phyloP scores from a whole-genome alignment of 2,113 vertebrate species.

The Xyrauchen texanus region DNA sequence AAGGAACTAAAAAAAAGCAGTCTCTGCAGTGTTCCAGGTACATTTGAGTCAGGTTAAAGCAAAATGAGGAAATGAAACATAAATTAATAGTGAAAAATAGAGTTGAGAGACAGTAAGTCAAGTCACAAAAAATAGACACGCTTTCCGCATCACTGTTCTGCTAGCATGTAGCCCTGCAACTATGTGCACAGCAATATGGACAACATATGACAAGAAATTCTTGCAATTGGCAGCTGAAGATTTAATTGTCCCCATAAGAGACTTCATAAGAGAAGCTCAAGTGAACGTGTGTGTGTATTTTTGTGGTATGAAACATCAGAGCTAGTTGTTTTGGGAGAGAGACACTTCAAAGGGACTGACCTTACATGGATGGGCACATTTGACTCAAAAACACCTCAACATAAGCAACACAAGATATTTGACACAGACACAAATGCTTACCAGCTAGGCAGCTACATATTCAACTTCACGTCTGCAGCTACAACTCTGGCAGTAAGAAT shows the following conservation, averaged over 20 bases:
- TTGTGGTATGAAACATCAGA: constrained; percentile 13
- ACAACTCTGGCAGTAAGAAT: too few species aligned
- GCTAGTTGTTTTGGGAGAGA: neutral
- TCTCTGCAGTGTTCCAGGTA: constrained; percentile 2
- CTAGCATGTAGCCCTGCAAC: neutral
- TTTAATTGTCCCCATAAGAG: neutral
- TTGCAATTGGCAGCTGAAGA: neutral
- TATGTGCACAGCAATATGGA: neutral
- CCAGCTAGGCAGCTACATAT: too few species aligned
- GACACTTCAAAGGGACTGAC: neutral
- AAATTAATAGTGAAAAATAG: neutral
- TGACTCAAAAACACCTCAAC: too few species aligned
- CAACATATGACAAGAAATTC: neutral
- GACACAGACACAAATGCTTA: too few species aligned
- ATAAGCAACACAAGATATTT: too few species aligned
- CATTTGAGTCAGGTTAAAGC: constrained; percentile 5
- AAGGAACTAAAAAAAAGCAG: constrained; percentile 5
- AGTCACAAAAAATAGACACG: too few species aligned
- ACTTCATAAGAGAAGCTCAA: neutral
- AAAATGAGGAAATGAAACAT: constrained; percentile 15
- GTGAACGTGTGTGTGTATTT: neutral
- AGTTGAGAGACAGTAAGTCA: neutral
- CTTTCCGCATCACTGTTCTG: neutral
- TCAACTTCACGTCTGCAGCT: too few species aligned
- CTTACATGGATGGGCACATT: too few species aligned